Percentiles rank a stretch among this genome's conserved stretches.
These are phyloP conservation scores for Conistra vaccinii DNA, from an alignment of 2,888 invertebrate species.

Conservation along the genomic window DNA sequence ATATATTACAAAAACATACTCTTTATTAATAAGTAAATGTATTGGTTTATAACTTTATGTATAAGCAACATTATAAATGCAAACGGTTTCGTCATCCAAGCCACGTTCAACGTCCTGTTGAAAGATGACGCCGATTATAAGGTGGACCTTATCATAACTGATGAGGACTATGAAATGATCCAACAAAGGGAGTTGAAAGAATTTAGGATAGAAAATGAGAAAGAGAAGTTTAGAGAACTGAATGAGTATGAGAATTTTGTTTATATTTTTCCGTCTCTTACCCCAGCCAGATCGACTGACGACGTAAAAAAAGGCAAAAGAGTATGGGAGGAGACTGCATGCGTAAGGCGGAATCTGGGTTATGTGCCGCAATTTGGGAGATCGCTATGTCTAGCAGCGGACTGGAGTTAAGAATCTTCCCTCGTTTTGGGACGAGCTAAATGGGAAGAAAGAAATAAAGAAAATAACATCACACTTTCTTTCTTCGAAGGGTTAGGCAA, in stretches of 20 bases:
- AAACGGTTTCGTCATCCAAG: constrained; percentile 59
- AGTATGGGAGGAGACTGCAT: neutral
- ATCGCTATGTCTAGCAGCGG: neutral
- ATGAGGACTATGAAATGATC: constrained; percentile 76
- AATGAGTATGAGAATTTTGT: constrained; percentile 63
- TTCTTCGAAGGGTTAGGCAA: too few relatives aligned
- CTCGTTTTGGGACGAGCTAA: neutral
- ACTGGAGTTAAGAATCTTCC: neutral
- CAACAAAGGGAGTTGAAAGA: constrained; percentile 55
- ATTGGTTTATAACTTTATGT: constrained; percentile 58
- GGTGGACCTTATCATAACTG: constrained; percentile 71
- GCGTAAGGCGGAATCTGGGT: neutral
- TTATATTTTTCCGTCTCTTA: neutral
- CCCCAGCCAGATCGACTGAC: neutral
- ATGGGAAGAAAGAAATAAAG: neutral
- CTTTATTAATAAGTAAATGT: constrained; percentile 40
- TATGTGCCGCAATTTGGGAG: neutral
- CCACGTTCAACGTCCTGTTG: constrained; percentile 67
- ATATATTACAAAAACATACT: constrained; percentile 6
- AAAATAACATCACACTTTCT: too few relatives aligned
- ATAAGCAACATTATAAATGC: constrained; percentile 49
- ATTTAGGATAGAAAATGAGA: constrained; percentile 55
- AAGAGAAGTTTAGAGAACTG: constrained; percentile 60
- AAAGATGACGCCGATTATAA: constrained; percentile 72
- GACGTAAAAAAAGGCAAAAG: neutral